phyloP scores from a whole-genome alignment of 2,888 invertebrate genomes.

The Ferdinandea cuprea region DNA sequence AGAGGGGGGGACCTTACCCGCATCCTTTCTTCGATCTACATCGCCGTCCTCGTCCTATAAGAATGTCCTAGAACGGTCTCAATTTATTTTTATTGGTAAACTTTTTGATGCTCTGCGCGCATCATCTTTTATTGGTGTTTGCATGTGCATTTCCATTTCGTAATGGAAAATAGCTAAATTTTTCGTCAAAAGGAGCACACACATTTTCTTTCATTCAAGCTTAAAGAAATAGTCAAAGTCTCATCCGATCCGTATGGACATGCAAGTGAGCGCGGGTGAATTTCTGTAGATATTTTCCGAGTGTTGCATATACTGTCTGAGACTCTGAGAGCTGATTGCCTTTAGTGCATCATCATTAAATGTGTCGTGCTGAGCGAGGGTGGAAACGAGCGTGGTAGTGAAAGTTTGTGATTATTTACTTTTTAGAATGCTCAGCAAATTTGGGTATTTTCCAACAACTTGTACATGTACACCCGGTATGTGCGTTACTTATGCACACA shows the following conservation, averaged over 20 bases:
- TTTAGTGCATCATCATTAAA: slow-evolving; percentile 64
- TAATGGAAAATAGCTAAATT: slow-evolving; percentile 54
- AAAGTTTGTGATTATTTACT: slow-evolving; percentile 69
- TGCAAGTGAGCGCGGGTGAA: slow-evolving; percentile 13
- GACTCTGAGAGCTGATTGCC: slow-evolving; percentile 54
- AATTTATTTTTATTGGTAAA: slow-evolving; percentile 74
- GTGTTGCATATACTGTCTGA: slow-evolving; percentile 1
- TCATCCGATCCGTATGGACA: not conserved
- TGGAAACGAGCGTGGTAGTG: not conserved
- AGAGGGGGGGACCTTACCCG: not conserved
- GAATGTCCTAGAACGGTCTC: slow-evolving; percentile 53
- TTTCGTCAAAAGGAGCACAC: slow-evolving; percentile 48
- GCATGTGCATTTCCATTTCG: slow-evolving; percentile 63
- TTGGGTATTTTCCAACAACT: slow-evolving; percentile 43
- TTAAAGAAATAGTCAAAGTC: not conserved
- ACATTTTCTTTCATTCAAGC: not conserved
- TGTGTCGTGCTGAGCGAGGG: slow-evolving; percentile 15
- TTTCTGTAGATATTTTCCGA: slow-evolving; percentile 9
- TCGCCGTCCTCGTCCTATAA: slow-evolving; percentile 9
- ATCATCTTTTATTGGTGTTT: slow-evolving; percentile 71
- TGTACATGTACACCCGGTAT: slow-evolving; percentile 7
- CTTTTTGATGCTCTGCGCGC: slow-evolving; percentile 66
- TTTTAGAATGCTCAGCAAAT: slow-evolving; percentile 50
- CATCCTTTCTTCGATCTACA: not conserved
- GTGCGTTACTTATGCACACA: not conserved